These are phyloP conservation scores for Aurelia sp. DNA, from an alignment of 30 jellyfish, hydroid and myxozoan species.

Conservation along the genomic window DNA sequence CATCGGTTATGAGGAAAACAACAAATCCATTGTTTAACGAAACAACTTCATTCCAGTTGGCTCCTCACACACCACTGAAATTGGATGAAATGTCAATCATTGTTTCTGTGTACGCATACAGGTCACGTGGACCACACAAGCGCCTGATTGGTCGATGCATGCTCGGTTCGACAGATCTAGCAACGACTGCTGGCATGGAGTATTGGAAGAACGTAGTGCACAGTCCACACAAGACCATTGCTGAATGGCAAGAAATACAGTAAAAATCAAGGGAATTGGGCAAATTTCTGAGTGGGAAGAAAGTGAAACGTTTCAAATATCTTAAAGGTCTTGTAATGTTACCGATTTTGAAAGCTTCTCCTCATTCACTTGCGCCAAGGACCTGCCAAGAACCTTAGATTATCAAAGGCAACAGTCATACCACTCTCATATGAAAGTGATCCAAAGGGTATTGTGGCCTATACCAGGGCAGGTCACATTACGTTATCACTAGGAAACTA, in stretches of 20 bases:
- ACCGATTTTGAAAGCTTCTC: no score
- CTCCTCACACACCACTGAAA: conserved; percentile 17
- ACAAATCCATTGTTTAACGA: conserved; percentile 68
- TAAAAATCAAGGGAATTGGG: background rate
- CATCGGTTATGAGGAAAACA: conserved; percentile 33
- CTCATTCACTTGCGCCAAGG: no score
- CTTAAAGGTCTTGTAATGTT: no score
- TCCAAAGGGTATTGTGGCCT: no score
- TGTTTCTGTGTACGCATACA: conserved; percentile 42
- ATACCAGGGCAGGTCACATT: no score
- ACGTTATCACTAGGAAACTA: no score
- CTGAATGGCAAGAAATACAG: conserved; percentile 73
- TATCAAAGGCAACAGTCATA: no score
- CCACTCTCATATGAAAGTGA: no score
- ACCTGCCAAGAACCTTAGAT: no score
- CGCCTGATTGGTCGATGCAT: conserved; percentile 85
- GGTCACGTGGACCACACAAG: conserved; percentile 78
- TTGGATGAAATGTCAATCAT: conserved; percentile 28
- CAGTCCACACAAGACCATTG: conserved; percentile 59
- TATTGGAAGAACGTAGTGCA: conserved; percentile 80
- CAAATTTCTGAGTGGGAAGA: no score
- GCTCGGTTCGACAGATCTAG: conserved; percentile 63
- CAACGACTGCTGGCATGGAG: conserved; percentile 56
- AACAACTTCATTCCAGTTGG: conserved; percentile 36
- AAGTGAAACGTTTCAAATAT: no score